Base-by-base conservation (phyloP, 2,888 invertebrate species). In the Phragmatobia fuliginosa region DNA sequence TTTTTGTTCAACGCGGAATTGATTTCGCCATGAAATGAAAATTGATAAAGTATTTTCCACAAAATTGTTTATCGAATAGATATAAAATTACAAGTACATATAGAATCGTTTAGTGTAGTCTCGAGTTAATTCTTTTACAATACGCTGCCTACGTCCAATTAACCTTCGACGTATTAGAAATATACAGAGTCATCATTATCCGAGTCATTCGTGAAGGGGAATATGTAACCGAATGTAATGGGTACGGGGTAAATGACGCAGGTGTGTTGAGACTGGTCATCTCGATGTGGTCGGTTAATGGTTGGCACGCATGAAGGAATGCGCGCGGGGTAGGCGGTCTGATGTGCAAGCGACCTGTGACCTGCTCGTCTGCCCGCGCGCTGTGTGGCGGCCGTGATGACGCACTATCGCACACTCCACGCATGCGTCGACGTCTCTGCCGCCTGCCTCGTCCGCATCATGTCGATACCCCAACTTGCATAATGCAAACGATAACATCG, bases 141-240 rank as follows among this genome's bases (percentile, higher is more conserved):
- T 92, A 90, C 90, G 83, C 88, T 89, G 90, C 86, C 88, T 89
- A 89, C 90, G 92, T 93, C 92, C 94, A 94, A 94, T 93, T 94
- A 94, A 94, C 93, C 93, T 94, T 91, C 89, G 90, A 88, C 87
- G 92, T 89, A 90, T 92, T 88, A 90, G 85, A 93, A 92, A 91
- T 92, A 88, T 89, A 87, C 90, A 87, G 81, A 91, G 92, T 93
- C 93, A 94, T 92, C 87, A 90, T 92, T 89, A 88, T 86, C 83
- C 85, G 85, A 90, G 90, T 90, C 85, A 89, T 90, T 83, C 84
- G 86, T 82, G 83, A 81, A 77, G 76, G 73, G 82, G 80, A 83
- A 77, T 74, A 85, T 72, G 79, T 90, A 83, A 74, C 81, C 74
- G 73, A 82, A 71, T 79, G 75, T 66, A 68, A 75, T 73, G 74